Percentiles rank a stretch among this genome's conserved stretches.
phyloP scores from a whole-genome alignment of 1,140 invertebrate genomes.

The Drosophila lini region DNA sequence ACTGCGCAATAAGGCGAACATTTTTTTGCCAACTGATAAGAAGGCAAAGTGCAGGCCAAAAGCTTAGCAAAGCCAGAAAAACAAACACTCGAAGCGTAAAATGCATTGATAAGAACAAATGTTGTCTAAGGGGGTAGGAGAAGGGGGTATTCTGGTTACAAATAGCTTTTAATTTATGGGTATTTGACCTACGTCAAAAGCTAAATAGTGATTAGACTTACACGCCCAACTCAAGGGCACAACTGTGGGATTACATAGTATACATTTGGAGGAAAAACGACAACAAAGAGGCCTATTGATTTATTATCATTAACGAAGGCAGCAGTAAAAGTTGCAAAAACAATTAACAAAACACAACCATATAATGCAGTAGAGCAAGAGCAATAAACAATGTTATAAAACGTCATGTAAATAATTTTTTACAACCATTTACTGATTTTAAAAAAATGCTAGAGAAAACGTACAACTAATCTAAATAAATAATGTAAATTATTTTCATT shows the following conservation, averaged over 20 bases:
- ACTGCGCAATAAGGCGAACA: conserved; percentile 77
- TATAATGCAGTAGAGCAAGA: conserved; percentile 4
- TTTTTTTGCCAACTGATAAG: conserved; percentile 57
- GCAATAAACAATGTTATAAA: background rate
- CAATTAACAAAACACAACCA: conserved; percentile 6
- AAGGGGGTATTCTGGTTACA: background rate
- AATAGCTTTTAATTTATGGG: conserved; percentile 40
- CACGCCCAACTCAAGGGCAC: conserved; percentile 30
- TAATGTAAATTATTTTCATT: background rate
- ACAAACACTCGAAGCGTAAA: conserved; percentile 49
- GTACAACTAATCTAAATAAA: background rate
- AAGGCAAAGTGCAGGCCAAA: conserved; percentile 56
- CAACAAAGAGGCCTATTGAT: conserved; percentile 40
- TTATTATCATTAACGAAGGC: conserved; percentile 46
- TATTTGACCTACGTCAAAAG: conserved; percentile 52
- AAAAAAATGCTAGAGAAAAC: background rate
- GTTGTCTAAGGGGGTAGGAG: background rate
- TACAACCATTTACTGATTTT: background rate
- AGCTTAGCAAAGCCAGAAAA: conserved; percentile 29
- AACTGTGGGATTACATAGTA: background rate
- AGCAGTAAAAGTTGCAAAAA: conserved; percentile 24
- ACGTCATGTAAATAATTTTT: background rate
- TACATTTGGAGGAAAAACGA: background rate
- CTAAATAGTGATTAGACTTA: conserved; percentile 10
- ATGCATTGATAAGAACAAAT: conserved; percentile 54